A percentile compares a stretch with the other conserved stretches of the same genome.
Conservation (phyloP, 2,113 vertebrate species). For the Cinclus cinclus region DNA sequence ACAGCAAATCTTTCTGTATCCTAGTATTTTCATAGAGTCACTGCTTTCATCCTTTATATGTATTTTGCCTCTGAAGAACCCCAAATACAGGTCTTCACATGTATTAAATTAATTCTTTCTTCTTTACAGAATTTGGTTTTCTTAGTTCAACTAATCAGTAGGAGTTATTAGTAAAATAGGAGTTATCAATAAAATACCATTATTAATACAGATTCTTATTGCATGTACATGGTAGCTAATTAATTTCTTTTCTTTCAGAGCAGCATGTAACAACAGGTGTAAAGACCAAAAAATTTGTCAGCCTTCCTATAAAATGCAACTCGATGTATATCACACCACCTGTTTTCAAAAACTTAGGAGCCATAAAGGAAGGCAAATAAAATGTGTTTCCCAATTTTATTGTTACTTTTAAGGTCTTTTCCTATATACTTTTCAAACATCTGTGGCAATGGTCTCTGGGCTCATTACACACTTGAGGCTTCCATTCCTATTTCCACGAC, state of each 20-base stretch:
- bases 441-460: background rate
- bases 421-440: background rate
- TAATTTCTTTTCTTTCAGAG: background rate
- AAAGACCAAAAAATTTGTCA: background rate
- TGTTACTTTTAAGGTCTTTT: background rate
- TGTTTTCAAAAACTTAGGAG: background rate
- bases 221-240: background rate
- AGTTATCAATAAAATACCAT: background rate
- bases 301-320: background rate
- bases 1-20: background rate
- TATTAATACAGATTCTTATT: background rate
- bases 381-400: background rate
- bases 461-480: fast-evolving
- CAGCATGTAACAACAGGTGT: background rate
- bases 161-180: background rate
- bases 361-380: background rate
- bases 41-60: background rate
- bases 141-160: background rate
- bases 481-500: background rate
- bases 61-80: background rate
- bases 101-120: background rate
- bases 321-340: background rate
- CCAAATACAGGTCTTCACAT: background rate
- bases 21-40: background rate
- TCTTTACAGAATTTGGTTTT: background rate